These are phyloP conservation scores for Halictus rubicundus DNA, from an alignment of 1,140 invertebrate species.

Conservation along the genomic window DNA sequence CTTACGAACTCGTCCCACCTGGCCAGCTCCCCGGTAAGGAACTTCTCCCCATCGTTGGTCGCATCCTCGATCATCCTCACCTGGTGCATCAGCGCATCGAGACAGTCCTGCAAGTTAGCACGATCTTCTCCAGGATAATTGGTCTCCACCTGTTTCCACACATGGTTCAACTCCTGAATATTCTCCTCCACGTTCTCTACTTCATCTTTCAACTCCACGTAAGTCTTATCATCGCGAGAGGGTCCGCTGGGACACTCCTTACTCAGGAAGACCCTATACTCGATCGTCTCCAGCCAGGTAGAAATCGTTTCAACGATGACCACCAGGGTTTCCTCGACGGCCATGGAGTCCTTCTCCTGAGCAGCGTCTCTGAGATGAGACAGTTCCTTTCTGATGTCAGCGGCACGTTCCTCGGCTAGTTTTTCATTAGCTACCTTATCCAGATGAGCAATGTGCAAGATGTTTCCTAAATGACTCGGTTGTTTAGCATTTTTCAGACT, in stretches of 20 bases:
- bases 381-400: slow-evolving; percentile 82
- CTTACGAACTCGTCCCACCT: slow-evolving; percentile 87
- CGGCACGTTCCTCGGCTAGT: slow-evolving; percentile 80
- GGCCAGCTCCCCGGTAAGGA: slow-evolving; percentile 83
- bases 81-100: slow-evolving; percentile 77
- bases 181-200: slow-evolving; percentile 79
- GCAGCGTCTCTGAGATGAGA: slow-evolving; percentile 84
- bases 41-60: slow-evolving; percentile 80
- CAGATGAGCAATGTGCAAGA: slow-evolving; percentile 83
- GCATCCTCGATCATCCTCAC: slow-evolving; percentile 80
- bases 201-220: slow-evolving; percentile 81
- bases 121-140: slow-evolving; percentile 75
- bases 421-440: slow-evolving; percentile 81
- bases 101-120: slow-evolving; percentile 76
- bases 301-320: slow-evolving; percentile 89
- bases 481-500: slow-evolving; percentile 80
- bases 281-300: slow-evolving; percentile 90
- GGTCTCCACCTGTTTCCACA: slow-evolving; percentile 75
- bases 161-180: slow-evolving; percentile 72
- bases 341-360: slow-evolving; percentile 82
- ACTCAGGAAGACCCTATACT: slow-evolving; percentile 87
- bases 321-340: slow-evolving; percentile 86
- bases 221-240: slow-evolving; percentile 64
- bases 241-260: slow-evolving; percentile 76
- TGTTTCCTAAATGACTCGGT: slow-evolving; percentile 80